Conservation (phyloP, 1,140 invertebrate genomes). For the Myzus persicae region DNA sequence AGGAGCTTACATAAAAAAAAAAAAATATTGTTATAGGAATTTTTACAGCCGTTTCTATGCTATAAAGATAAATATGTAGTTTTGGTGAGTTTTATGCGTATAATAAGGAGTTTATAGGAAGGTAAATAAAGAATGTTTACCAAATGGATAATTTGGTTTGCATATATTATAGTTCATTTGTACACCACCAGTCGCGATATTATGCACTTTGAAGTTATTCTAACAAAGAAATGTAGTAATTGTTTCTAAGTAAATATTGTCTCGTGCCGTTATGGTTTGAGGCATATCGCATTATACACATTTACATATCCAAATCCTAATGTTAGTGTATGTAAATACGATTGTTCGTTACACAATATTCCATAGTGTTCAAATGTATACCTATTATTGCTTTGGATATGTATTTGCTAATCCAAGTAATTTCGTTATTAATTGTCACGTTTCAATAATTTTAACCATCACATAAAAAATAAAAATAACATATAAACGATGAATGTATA, state of each 20-base stretch:
- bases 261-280: not conserved
- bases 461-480: no score
- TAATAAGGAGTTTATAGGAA: not conserved
- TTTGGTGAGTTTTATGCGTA: not conserved
- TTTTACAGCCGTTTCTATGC: not conserved
- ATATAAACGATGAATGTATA: no score
- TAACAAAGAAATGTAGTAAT: slow-evolving; percentile 37
- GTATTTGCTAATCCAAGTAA: not conserved
- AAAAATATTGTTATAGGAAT: not conserved
- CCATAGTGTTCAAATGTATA: not conserved
- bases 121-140: slow-evolving; percentile 38
- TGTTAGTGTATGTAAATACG: not conserved
- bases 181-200: not conserved
- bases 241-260: slow-evolving; percentile 41
- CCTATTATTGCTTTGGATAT: not conserved
- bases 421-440: not conserved
- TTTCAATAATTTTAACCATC: not conserved
- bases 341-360: not conserved
- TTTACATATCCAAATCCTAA: slow-evolving; percentile 28
- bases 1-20: not conserved
- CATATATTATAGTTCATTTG: slow-evolving; percentile 40
- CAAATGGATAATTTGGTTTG: slow-evolving; percentile 41
- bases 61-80: not conserved
- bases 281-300: not conserved
- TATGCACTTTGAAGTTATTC: slow-evolving; percentile 37